These are phyloP conservation scores for Diorhabda carinulata DNA, from an alignment of 1,140 invertebrate genomes.

Conservation along the genomic window DNA sequence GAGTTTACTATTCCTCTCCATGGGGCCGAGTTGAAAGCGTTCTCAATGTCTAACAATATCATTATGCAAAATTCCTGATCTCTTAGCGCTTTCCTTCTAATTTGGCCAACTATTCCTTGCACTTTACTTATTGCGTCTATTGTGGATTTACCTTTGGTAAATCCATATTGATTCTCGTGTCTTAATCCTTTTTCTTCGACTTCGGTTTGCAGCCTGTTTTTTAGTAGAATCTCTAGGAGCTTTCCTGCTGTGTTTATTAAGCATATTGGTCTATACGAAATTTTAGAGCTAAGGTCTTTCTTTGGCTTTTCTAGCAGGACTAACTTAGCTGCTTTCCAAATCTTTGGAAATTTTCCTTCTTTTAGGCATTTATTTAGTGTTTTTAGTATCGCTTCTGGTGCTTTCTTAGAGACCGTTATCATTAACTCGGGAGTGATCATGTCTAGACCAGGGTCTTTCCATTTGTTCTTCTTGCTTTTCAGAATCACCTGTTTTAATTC, in stretches of 20 bases:
- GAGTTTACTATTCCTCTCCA: conserved; percentile 21
- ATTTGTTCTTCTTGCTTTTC: not conserved
- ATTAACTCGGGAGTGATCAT: no score
- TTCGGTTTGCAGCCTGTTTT: conserved; percentile 12
- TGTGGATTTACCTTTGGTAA: conserved; percentile 15
- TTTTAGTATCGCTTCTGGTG: no score
- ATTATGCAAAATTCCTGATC: conserved; percentile 22
- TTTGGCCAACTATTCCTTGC: no score
- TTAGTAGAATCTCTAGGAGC: conserved; percentile 27
- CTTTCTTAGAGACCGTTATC: no score
- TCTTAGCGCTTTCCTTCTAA: conserved; percentile 19
- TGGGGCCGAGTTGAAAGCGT: conserved; percentile 32
- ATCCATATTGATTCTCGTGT: conserved; percentile 27
- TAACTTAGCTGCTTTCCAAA: conserved; percentile 23
- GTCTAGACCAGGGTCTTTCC: no score
- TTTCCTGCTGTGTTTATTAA: conserved; percentile 27
- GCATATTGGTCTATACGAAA: conserved; percentile 28
- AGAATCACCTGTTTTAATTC: no score
- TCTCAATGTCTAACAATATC: conserved; percentile 28
- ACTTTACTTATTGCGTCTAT: no score
- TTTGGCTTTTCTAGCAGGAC: conserved; percentile 22
- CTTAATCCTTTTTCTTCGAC: conserved; percentile 20
- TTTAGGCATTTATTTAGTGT: no score
- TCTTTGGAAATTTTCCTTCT: conserved; percentile 9
- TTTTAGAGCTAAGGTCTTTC: conserved; percentile 7